Evolutionary conservation across 1,140 invertebrate genomes (phyloP).

Genomic region (Trypoxylus dichotomus): DNA sequence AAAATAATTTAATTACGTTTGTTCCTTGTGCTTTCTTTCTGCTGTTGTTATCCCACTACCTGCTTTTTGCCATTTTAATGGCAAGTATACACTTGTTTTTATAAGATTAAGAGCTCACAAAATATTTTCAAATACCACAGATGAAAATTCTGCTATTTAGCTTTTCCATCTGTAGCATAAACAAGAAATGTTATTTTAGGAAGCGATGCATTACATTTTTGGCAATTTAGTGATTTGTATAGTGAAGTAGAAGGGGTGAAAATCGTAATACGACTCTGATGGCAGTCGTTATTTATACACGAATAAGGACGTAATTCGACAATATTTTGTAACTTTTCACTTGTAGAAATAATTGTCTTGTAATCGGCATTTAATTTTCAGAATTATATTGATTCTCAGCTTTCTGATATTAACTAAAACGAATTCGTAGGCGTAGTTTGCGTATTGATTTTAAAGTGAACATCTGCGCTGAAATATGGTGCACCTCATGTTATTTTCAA

Average conservation of each 20-base stretch:
- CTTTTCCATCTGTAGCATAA: too few relatives aligned
- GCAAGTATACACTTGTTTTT: too few relatives aligned
- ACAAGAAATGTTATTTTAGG: too few relatives aligned
- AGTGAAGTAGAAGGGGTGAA: neutral
- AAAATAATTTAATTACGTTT: too few relatives aligned
- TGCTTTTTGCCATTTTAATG: too few relatives aligned
- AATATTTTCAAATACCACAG: too few relatives aligned
- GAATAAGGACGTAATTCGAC: neutral
- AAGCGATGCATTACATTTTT: too few relatives aligned
- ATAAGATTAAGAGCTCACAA: too few relatives aligned
- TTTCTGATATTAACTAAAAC: neutral
- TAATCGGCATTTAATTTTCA: neutral
- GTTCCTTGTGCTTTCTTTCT: too few relatives aligned
- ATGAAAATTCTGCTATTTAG: too few relatives aligned
- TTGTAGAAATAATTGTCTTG: too few relatives aligned
- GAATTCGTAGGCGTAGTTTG: neutral
- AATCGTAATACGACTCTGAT: neutral
- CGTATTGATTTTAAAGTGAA: neutral
- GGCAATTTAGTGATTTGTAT: neutral
- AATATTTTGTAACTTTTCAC: neutral
- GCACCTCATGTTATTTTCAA: neutral
- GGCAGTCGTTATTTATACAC: neutral
- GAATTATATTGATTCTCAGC: neutral
- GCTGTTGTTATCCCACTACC: too few relatives aligned
- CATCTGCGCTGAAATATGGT: neutral